phyloP scores from a whole-genome alignment of 2,888 invertebrate species.

The Drosophila macrospina region DNA sequence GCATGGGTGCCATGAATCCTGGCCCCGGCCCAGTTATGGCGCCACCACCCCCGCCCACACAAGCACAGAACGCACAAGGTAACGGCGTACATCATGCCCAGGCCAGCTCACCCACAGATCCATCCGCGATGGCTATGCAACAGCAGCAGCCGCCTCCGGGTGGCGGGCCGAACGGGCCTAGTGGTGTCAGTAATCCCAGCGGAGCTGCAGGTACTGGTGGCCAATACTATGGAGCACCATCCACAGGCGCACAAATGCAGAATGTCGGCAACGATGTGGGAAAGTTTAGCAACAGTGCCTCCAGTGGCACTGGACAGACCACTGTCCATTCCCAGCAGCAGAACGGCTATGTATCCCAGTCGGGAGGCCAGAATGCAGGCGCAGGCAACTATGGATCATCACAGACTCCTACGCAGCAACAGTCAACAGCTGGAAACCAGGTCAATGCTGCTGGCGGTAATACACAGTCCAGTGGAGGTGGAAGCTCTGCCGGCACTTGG shows the following conservation, averaged over 20 bases:
- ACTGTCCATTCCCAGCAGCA: conserved; percentile 61
- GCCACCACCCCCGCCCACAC: conserved; percentile 82
- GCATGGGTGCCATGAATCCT: conserved; percentile 83
- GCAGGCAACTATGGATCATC: conserved; percentile 64
- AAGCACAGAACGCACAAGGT: conserved; percentile 82
- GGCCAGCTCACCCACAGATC: conserved; percentile 81
- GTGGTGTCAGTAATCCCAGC: conserved; percentile 63
- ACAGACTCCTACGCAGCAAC: conserved; percentile 57
- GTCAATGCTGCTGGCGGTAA: conserved; percentile 55
- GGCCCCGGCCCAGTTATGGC: conserved; percentile 83
- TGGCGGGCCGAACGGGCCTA: conserved; percentile 63
- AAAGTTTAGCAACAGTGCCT: conserved; percentile 77
- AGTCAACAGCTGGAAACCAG: conserved; percentile 58
- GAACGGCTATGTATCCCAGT: conserved; percentile 84
- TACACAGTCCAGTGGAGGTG: conserved; percentile 74
- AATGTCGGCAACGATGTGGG: conserved; percentile 79
- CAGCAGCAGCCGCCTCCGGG: conserved; percentile 69
- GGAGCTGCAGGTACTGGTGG: conserved; percentile 58
- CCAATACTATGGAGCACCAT: conserved; percentile 75
- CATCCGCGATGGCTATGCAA: conserved; percentile 75
- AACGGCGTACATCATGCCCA: conserved; percentile 83
- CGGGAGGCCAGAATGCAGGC: conserved; percentile 60
- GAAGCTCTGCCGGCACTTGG: conserved; percentile 89
- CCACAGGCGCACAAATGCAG: conserved; percentile 81
- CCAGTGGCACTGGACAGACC: conserved; percentile 42